Evolutionary conservation across 2,888 invertebrate genomes (phyloP), one percentile per base, ranked within the genome.

Genomic region (Heliconius sara): DNA sequence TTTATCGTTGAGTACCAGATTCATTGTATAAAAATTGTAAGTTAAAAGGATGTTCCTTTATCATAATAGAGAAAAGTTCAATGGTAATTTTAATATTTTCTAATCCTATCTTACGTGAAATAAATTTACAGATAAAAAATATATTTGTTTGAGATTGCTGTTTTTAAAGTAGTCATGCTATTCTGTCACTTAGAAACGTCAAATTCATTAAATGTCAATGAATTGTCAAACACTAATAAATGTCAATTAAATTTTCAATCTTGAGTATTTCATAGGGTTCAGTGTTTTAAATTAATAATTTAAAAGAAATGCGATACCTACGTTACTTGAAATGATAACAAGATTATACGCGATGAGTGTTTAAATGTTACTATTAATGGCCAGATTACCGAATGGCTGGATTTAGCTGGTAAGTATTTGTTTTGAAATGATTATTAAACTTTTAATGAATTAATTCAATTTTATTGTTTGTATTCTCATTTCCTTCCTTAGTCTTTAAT

Each of bases 341-440:
- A 85, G 87, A 88, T 87, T 86, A 85, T 83, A 83, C 68, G 71
- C 66, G 76, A 80, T 79, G 83, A 88, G 88, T 87, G 87, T 89
- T 88, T 88, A 87, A 85, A 89, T 87, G 87, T 85, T 84, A 86
- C 85, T 90, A 93, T 95, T 93, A 90, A 95, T 95, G 95, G 95
- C 94, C 91, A 92, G 91, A 90, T 87, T 90, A 93, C 92, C 95
- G 95, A 95, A 95, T 95, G 95, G 95, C 95, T 93, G 95, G 95
- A 89, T 95, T 95, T 92, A 95, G 93, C 91, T 95, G 95, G 95
- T 95, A 86, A 93, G 92, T 88, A 80, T 77, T 78, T 80, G 79
- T 75, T 83, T 79, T 83, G 74, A 84, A 82, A 80, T 78, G 80
- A 86, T 83, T 60, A 88, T 90, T 87, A 84, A 86, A 85, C 47